Percentiles rank a stretch among this genome's conserved stretches.
Conservation (phyloP, 2,113 vertebrate genomes). For the Dromas ardeola region DNA sequence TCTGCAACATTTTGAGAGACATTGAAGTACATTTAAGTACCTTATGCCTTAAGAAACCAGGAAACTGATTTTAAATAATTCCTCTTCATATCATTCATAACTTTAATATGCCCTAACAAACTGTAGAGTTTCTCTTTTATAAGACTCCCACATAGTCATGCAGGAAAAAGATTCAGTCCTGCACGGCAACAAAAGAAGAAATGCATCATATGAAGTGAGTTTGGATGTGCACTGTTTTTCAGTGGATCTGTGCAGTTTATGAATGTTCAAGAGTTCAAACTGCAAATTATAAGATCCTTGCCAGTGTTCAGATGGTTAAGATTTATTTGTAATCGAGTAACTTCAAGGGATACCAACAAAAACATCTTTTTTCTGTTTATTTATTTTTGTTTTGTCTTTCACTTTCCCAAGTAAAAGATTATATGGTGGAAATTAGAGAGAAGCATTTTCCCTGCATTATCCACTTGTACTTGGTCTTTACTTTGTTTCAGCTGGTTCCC, state of each 20-base stretch:
- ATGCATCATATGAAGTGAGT: not conserved
- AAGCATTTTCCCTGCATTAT: not conserved
- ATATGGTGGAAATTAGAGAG: not conserved
- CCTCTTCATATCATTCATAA: not conserved
- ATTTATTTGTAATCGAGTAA: not conserved
- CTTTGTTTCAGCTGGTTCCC: not conserved
- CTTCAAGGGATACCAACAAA: not conserved
- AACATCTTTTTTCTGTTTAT: not conserved
- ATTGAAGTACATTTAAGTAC: not conserved
- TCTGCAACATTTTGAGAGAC: not conserved
- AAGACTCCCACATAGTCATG: not conserved
- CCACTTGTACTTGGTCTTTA: not conserved
- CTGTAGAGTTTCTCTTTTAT: not conserved
- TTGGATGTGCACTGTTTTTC: not conserved
- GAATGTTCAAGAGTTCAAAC: not conserved
- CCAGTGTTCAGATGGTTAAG: not conserved
- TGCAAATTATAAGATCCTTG: not conserved
- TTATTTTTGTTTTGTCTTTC: constrained; percentile 3
- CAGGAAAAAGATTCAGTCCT: not conserved
- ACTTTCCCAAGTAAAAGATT: not conserved
- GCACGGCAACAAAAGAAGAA: not conserved
- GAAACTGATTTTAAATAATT: not conserved
- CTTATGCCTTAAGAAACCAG: not conserved
- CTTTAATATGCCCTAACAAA: not conserved
- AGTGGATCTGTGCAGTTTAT: not conserved